Base-by-base conservation (phyloP, 2,113 vertebrate species). In the Choloepus hoffmanni region DNA sequence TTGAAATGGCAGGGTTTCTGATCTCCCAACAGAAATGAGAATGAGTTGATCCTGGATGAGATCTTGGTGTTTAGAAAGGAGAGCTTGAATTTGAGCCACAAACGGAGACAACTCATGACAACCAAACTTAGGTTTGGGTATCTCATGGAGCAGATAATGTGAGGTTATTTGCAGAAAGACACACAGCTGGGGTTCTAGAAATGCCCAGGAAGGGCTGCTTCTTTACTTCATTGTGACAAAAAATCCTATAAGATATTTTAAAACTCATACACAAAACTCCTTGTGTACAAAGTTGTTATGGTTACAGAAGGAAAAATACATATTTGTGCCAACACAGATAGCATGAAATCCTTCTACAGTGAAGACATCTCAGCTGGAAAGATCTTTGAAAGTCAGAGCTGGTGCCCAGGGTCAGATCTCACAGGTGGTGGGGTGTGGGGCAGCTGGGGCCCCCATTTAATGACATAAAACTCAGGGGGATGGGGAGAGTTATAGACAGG, bases 241-340 rank as follows among this genome's bases (percentile, higher is more conserved):
- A 82, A 40, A 83, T 74, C 48, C 13, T 58, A 62, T 28, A 58
- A 48, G 77, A 23, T 78, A 62, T 65, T 93, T 89, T 63, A 82
- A 96, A 93, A 88, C 26, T 28, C 33, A 78, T 26, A 50, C 62
- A 74, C 67, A 24, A 13, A 92, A 90, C 33, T 36, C 62, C 21
- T 86, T 15, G 11, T 60, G 11, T 81, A 73, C 78, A 30, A 90
- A 76, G 30, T 84, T 89, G 82, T 90, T 92, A 79, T 74, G 50
- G 63, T 92, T 92, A 95, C 60, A 89, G 78, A 94, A 86, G 58
- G 16, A 48, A 74, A 82, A 93, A 90, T 60, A 87, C 89, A 81
- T 76, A 86, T 85, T 36, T 89, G 21, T 77, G 10, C 48, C 73
- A 55, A 53, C 36, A 79, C 15, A 92, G 30, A 65, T 36, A 85